phyloP scores from a whole-genome alignment of 2,113 vertebrate species.

The Perccottus glenii region DNA sequence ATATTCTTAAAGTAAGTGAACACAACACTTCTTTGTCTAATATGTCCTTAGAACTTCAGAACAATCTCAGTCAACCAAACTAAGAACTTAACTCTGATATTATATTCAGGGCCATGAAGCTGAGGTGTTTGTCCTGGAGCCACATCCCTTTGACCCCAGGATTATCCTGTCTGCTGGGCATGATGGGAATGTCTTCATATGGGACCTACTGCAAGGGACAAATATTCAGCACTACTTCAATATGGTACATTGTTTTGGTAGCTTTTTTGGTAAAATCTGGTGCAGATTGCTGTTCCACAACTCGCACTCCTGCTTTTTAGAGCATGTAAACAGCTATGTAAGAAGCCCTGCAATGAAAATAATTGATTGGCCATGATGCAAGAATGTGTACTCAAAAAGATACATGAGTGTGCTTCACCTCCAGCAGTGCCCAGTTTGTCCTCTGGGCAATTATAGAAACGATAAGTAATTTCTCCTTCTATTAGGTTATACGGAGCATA shows the following conservation, averaged over 20 bases:
- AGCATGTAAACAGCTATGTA: background rate
- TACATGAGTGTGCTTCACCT: too few species aligned
- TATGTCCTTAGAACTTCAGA: too few species aligned
- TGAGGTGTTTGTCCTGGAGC: conserved; percentile 97
- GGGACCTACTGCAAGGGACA: conserved; percentile 90
- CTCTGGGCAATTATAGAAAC: too few species aligned
- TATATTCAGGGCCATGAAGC: conserved; percentile 90
- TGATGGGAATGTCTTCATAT: conserved; percentile 95
- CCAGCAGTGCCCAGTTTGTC: too few species aligned
- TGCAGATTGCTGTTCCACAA: too few species aligned
- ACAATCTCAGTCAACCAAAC: background rate
- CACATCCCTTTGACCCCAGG: conserved; percentile 93
- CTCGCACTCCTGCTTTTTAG: too few species aligned
- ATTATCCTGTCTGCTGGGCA: conserved; percentile 97
- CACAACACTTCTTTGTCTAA: background rate
- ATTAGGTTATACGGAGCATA: too few species aligned
- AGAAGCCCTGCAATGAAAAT: background rate
- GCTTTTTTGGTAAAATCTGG: too few species aligned
- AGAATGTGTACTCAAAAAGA: too few species aligned
- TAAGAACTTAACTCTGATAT: background rate
- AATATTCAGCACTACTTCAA: conserved; percentile 95
- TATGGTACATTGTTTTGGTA: conserved; percentile 78
- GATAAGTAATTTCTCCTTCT: too few species aligned
- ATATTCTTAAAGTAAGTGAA: conserved; percentile 87
- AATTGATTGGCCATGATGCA: too few species aligned